Percentiles rank a stretch among this genome's conserved stretches.
Evolutionary conservation across 2,113 vertebrate genomes (phyloP).

Genomic region (Calypte anna): DNA sequence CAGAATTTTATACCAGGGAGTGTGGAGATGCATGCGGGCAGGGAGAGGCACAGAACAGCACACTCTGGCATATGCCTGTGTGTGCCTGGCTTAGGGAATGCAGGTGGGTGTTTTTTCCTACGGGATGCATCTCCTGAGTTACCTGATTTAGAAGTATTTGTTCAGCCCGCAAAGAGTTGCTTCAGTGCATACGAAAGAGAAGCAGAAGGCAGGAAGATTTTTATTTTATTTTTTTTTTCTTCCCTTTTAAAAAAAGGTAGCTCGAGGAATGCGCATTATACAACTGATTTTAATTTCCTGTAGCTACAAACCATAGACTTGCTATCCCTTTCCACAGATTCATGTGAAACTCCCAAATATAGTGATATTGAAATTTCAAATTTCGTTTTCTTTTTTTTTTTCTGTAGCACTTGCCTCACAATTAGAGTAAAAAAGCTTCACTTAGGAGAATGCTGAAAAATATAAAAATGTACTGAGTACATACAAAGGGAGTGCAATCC

Average conservation of each 20-base stretch:
- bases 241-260: conserved; percentile 30
- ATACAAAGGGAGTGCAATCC: background rate
- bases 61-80: background rate
- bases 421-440: conserved; percentile 31
- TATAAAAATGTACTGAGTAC: background rate
- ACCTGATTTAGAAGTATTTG: conserved; percentile 17
- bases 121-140: background rate
- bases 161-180: background rate
- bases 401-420: background rate
- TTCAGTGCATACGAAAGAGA: background rate
- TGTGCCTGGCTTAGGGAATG: background rate
- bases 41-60: background rate
- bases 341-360: conserved; percentile 1
- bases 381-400: background rate
- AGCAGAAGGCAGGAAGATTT: conserved; percentile 18
- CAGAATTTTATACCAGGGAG: background rate
- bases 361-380: conserved; percentile 43
- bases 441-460: conserved; percentile 8
- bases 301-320: background rate
- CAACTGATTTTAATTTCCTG: conserved; percentile 20
- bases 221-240: background rate
- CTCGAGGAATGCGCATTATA: background rate
- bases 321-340: background rate
- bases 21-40: background rate
- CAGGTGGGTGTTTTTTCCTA: background rate